Evolutionary conservation across 2,113 vertebrate species (phyloP), one percentile per base, ranked within the genome.

Genomic region (Micronycteris hirsuta): DNA sequence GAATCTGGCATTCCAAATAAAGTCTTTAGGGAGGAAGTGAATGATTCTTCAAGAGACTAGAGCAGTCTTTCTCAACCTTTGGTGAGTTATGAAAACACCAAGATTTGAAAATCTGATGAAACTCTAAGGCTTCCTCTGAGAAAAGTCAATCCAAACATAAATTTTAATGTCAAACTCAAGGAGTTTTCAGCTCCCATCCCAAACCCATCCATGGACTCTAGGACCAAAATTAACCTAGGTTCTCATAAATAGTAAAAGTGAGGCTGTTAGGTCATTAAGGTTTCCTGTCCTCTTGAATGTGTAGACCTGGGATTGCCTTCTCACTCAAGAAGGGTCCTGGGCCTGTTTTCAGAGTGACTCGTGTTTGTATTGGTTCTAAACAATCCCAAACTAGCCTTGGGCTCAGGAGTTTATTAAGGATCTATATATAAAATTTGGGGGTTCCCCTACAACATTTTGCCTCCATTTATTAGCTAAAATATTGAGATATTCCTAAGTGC

Each of bases 71-170:
- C 17, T 70, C 31, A 82, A 76, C 31, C 19, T 70, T 96, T 43
- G 52, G n/a, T 47, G 17, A 16, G 49, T 86, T 94, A 52, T 20
- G 31, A 91, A 82, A 91, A 26, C 43, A 93, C 31, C 15, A 13
- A 77, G 33, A 11, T 82, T 94, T 90, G 43, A 92, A 71, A 96
- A 84, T 71, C 77, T 36, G 36, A 65, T 76, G 58, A 85, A 83
- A 70, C 47, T 38, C 67, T 76, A 92, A 43, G 16, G 58, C 4
- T 26, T 84, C 86, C 52, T 94, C 73, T 43, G 58, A 94, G 91
- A 68, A 96, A 94, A 93, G 3, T 49, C 2, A 95, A 88, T 15
- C 22, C 22, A 81, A n/a, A n/a, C n/a, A n/a, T n/a, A n/a, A n/a
- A 95, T 81, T 88, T 93, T 67, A 19, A 8, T 38, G 11, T 73